phyloP scores from a whole-genome alignment of 2,113 vertebrate genomes.

The Phalacrocorax pelagicus region DNA sequence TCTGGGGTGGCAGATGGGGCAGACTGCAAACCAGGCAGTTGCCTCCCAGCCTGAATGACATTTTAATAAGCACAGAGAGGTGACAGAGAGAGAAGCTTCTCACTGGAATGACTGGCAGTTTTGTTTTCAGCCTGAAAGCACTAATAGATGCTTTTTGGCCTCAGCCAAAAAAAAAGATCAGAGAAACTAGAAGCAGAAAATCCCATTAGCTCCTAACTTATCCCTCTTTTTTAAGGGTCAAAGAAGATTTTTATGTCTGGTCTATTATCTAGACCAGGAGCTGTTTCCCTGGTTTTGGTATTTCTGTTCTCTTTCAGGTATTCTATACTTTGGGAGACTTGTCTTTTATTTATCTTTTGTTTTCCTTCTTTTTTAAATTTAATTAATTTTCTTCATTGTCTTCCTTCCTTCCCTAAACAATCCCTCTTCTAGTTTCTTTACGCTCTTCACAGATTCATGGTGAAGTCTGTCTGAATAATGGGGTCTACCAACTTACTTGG shows the following conservation, averaged over 20 bases:
- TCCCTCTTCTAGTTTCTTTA: background rate
- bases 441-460: background rate
- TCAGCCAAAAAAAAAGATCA: background rate
- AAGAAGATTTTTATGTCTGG: background rate
- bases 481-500: background rate
- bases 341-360: background rate
- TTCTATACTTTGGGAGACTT: background rate
- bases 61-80: constrained; percentile 66
- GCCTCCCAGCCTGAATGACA: constrained; percentile 50
- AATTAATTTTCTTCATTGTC: background rate
- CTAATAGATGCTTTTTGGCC: constrained; percentile 43
- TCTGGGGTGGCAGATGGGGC: constrained; percentile 58
- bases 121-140: constrained; percentile 61
- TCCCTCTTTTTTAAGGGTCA: background rate
- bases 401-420: background rate
- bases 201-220: background rate
- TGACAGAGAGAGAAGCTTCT: constrained; percentile 44
- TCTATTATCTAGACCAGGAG: background rate
- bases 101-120: constrained; percentile 51
- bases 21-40: constrained; percentile 45
- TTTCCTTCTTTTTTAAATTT: background rate
- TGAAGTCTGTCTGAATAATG: background rate
- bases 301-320: background rate
- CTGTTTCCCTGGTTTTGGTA: background rate
- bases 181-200: constrained; percentile 13